Evolutionary conservation across 2,888 invertebrate genomes (phyloP).

Genomic region (Gymnosoma rotundatum): DNA sequence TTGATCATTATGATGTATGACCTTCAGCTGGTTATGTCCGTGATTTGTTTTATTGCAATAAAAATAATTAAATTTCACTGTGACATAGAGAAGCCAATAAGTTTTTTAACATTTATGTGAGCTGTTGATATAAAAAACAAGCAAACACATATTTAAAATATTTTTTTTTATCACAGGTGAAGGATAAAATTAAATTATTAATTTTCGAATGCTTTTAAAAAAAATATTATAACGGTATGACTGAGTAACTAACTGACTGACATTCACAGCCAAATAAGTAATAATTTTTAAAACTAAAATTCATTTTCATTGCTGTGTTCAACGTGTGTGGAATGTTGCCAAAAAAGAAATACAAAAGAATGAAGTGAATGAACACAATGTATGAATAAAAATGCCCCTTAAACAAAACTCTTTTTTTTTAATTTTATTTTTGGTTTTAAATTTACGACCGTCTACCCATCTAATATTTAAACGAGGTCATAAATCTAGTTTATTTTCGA

Average conservation of each 20-base stretch:
- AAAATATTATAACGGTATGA: slow-evolving; percentile 45
- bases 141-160: too few relatives aligned
- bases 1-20: too few relatives aligned
- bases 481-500: slow-evolving; percentile 69
- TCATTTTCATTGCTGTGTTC: slow-evolving; percentile 52
- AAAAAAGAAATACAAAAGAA: slow-evolving; percentile 29
- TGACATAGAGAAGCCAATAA: too few relatives aligned
- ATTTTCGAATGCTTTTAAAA: background rate
- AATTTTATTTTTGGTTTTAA: slow-evolving; percentile 36
- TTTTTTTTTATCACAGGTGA: slow-evolving; percentile 52
- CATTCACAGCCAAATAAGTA: slow-evolving; percentile 33
- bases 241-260: slow-evolving; percentile 52
- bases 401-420: background rate
- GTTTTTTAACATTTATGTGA: too few relatives aligned
- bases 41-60: too few relatives aligned
- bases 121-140: too few relatives aligned
- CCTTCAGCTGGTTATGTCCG: too few relatives aligned
- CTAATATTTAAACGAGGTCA: slow-evolving; percentile 65
- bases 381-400: slow-evolving; percentile 34
- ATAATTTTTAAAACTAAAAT: slow-evolving; percentile 34
- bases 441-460: slow-evolving; percentile 66
- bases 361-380: background rate
- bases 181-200: background rate
- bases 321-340: slow-evolving; percentile 57
- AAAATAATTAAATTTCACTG: too few relatives aligned